Evolutionary conservation across 2,888 invertebrate genomes (phyloP).

Genomic region (Folsomia candida): DNA sequence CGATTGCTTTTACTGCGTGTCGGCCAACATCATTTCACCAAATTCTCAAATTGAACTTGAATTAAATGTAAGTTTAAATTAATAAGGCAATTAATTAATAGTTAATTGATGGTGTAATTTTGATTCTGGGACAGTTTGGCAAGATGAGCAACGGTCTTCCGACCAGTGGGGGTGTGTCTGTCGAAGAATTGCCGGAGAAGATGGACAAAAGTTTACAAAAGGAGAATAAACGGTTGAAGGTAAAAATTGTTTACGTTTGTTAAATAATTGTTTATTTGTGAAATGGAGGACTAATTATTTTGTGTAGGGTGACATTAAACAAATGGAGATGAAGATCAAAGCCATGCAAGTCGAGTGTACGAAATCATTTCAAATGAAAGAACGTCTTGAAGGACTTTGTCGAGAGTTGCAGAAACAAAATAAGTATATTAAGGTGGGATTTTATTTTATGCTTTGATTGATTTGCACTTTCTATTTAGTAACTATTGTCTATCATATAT

Average conservation of each 20-base stretch:
- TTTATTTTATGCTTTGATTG: neutral
- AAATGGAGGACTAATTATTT: neutral
- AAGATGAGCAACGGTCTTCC: neutral
- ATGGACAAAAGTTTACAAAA: constrained; percentile 46
- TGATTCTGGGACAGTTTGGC: no score
- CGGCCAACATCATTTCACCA: no score
- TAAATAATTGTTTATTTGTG: neutral
- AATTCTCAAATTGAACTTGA: no score
- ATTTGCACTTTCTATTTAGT: neutral
- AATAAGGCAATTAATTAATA: neutral
- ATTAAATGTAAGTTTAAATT: no score
- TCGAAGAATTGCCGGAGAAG: constrained; percentile 1
- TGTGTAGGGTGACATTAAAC: constrained; percentile 44
- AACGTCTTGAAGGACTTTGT: constrained; percentile 48
- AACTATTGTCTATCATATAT: neutral
- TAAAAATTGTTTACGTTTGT: constrained; percentile 25
- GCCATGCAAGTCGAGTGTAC: constrained; percentile 41
- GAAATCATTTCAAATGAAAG: constrained; percentile 46
- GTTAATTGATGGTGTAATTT: neutral
- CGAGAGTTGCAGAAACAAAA: constrained; percentile 50
- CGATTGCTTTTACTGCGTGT: no score
- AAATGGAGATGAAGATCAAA: constrained; percentile 45
- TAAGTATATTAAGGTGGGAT: constrained; percentile 46
- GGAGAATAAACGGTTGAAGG: constrained; percentile 35
- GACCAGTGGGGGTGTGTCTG: neutral